phyloP scores from a whole-genome alignment of 1,140 invertebrate species.

The Neodiprion fabricii region DNA sequence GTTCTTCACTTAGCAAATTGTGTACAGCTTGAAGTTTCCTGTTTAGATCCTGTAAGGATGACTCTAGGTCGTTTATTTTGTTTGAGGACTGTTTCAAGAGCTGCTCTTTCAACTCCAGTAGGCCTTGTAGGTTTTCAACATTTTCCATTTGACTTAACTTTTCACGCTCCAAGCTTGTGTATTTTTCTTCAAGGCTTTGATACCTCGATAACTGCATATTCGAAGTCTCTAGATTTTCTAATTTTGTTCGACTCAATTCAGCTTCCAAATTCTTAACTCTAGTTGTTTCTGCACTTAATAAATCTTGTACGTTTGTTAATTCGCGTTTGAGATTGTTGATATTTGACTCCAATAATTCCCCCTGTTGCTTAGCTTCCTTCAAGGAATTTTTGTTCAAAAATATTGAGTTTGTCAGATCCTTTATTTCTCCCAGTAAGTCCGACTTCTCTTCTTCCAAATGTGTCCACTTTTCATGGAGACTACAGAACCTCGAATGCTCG shows the following conservation, averaged over 20 bases:
- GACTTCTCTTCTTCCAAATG: background rate
- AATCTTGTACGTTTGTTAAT: background rate
- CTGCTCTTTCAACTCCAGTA: conserved; percentile 4
- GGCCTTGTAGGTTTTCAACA: conserved; percentile 9
- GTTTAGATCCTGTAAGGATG: background rate
- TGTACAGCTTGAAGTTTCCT: background rate
- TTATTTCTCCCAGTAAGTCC: background rate
- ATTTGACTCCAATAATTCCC: background rate
- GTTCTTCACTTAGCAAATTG: background rate
- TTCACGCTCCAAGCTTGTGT: conserved; percentile 7
- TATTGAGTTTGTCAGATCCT: background rate
- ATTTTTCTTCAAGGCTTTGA: conserved; percentile 1
- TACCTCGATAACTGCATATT: conserved; percentile 29
- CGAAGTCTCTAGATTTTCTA: conserved; percentile 21
- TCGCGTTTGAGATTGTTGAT: background rate
- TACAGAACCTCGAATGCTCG: background rate
- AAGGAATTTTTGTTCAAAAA: background rate
- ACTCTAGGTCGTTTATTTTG: background rate
- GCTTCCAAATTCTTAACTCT: background rate
- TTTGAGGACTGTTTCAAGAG: background rate
- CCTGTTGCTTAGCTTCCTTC: background rate
- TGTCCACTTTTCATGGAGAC: background rate
- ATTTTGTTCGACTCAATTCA: background rate
- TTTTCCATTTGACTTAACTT: background rate
- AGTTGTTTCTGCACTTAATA: background rate